Percentiles rank a stretch among this genome's conserved stretches.
phyloP scores from a whole-genome alignment of 2,888 invertebrate species.

The Acleris cristana region DNA sequence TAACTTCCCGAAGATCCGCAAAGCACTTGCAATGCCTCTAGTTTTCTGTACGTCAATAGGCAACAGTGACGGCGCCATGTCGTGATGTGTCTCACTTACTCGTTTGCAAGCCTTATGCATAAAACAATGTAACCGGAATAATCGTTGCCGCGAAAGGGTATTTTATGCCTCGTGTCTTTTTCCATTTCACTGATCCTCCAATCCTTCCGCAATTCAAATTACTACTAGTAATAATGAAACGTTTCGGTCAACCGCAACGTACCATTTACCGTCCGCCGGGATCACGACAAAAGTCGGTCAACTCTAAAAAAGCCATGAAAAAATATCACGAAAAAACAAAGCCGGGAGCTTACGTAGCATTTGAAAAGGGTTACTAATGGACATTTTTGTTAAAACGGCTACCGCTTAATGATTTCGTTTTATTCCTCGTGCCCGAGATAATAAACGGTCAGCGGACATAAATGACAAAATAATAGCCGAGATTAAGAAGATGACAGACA shows the following conservation, averaged over 20 bases:
- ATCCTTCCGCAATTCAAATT: conserved; percentile 24
- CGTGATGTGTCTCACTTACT: too few relatives aligned
- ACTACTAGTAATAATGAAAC: conserved; percentile 29
- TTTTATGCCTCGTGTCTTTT: conserved; percentile 1
- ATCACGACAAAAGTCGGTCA: conserved; percentile 35
- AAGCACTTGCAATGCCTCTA: too few relatives aligned
- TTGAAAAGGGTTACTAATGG: conserved; percentile 68
- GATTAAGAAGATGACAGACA: conserved; percentile 25
- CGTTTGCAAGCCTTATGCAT: too few relatives aligned
- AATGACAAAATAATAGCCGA: conserved; percentile 45
- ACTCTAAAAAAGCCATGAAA: conserved; percentile 39
- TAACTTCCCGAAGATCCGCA: too few relatives aligned
- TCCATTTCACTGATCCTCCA: conserved; percentile 18
- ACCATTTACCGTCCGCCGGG: conserved; percentile 26
- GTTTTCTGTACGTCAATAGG: too few relatives aligned
- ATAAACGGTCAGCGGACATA: conserved; percentile 48
- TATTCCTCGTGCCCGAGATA: conserved; percentile 50
- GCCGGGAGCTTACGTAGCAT: conserved; percentile 57
- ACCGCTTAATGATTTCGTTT: conserved; percentile 52
- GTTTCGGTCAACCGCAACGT: conserved; percentile 16
- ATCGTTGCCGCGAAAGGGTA: background rate
- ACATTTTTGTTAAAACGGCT: conserved; percentile 64
- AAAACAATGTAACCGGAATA: background rate
- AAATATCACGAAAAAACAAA: conserved; percentile 52
- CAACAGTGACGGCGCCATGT: too few relatives aligned